phyloP scores from a whole-genome alignment of 2,113 vertebrate genomes.

The Salvator merianae region DNA sequence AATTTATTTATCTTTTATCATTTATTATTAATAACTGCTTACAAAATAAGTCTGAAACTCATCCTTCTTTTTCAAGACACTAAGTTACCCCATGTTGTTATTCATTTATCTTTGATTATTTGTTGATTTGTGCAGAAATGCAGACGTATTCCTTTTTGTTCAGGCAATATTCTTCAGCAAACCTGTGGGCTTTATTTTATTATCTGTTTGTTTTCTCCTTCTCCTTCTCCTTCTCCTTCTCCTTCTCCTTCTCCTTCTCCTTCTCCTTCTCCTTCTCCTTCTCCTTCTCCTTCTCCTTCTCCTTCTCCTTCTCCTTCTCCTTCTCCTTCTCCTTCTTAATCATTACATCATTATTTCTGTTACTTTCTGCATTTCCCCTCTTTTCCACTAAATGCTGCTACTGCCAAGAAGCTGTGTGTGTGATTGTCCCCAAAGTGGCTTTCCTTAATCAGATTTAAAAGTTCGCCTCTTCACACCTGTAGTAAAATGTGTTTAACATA shows the following conservation, averaged over 20 bases:
- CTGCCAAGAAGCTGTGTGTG: not conserved
- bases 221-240: not conserved
- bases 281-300: not conserved
- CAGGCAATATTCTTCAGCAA: not conserved
- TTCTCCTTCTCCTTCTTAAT: not conserved
- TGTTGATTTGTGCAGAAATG: not conserved
- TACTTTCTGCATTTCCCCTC: not conserved
- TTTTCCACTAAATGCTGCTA: not conserved
- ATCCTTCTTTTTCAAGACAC: not conserved
- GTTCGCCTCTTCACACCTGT: slow-evolving; percentile 22
- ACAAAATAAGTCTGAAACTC: not conserved
- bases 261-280: not conserved
- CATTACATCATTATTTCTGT: not conserved
- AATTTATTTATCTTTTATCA: not conserved
- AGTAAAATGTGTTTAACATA: slow-evolving; percentile 39
- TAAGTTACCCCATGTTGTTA: not conserved
- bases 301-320: not conserved
- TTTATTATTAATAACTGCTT: not conserved
- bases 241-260: not conserved
- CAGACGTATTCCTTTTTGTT: not conserved
- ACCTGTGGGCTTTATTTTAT: not conserved
- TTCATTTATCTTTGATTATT: not conserved
- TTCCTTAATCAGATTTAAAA: slow-evolving; percentile 33
- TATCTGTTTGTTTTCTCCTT: no score
- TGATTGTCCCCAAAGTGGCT: not conserved